phyloP scores from a whole-genome alignment of 2,113 vertebrate genomes.

The Chauna torquata region DNA sequence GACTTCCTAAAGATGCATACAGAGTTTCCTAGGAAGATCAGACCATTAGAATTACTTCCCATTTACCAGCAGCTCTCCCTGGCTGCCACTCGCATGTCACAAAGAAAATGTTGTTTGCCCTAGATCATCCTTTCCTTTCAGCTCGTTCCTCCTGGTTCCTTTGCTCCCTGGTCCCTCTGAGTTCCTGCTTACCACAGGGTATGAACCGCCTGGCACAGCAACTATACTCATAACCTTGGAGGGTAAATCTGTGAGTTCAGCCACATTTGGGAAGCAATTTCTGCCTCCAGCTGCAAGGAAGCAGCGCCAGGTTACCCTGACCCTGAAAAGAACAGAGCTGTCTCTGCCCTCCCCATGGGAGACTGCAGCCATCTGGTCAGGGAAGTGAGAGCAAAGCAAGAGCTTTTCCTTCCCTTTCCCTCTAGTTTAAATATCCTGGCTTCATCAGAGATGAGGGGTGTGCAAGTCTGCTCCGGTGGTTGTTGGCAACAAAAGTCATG shows the following conservation, averaged over 20 bases:
- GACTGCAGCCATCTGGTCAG: background rate
- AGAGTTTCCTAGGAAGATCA: background rate
- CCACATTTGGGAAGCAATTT: background rate
- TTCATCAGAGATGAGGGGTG: background rate
- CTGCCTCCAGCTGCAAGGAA: background rate
- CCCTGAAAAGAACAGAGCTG: background rate
- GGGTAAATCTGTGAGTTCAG: background rate
- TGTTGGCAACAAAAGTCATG: background rate
- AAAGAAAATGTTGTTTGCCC: background rate
- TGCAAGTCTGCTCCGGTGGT: background rate
- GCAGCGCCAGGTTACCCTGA: background rate
- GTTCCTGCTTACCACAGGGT: background rate
- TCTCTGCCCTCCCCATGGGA: background rate
- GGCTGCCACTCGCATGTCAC: accelerated
- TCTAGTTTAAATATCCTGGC: background rate
- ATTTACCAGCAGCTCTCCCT: accelerated
- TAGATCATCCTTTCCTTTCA: background rate
- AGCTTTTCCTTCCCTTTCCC: background rate
- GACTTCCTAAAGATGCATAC: background rate
- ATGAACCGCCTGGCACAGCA: background rate
- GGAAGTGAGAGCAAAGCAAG: background rate
- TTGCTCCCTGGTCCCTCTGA: background rate
- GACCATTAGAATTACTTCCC: background rate
- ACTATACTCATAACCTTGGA: background rate
- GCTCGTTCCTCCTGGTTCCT: background rate